These are phyloP conservation scores for Mohoua ochrocephala DNA, from an alignment of 2,113 vertebrate species.

Conservation along the genomic window DNA sequence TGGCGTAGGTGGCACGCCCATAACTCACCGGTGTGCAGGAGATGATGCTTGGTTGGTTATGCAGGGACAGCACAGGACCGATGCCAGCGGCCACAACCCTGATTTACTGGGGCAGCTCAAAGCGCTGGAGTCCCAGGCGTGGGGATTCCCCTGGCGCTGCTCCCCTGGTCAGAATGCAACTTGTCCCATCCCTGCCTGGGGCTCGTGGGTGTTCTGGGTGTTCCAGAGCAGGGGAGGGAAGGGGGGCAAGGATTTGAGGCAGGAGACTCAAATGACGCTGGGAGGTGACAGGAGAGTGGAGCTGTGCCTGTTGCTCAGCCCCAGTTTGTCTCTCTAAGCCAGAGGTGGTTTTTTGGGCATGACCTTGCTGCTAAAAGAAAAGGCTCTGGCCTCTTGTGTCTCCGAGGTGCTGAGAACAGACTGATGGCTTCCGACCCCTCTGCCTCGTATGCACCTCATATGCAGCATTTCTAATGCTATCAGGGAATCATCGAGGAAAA, in stretches of 20 bases:
- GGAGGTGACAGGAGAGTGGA: background rate
- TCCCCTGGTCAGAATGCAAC: background rate
- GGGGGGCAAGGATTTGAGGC: background rate
- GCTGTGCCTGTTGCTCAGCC: background rate
- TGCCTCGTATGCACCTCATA: rapidly evolving
- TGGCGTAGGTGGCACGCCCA: rapidly evolving
- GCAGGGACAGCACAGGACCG: background rate
- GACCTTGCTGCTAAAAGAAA: background rate
- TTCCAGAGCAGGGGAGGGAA: rapidly evolving
- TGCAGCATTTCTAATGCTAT: too few relatives aligned
- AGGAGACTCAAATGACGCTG: background rate
- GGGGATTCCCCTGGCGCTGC: background rate
- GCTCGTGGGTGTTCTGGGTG: rapidly evolving
- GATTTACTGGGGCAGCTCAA: background rate
- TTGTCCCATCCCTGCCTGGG: background rate
- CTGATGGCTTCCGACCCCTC: background rate
- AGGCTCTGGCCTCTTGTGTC: background rate
- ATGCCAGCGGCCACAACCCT: background rate
- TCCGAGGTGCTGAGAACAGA: background rate
- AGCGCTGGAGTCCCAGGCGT: rapidly evolving
- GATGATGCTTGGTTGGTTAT: background rate
- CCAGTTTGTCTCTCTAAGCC: background rate
- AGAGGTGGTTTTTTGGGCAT: background rate
- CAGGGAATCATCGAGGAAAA: too few relatives aligned
- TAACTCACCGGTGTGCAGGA: rapidly evolving